phyloP scores from a whole-genome alignment of 2,888 invertebrate species.

The Calameuta filiformis region DNA sequence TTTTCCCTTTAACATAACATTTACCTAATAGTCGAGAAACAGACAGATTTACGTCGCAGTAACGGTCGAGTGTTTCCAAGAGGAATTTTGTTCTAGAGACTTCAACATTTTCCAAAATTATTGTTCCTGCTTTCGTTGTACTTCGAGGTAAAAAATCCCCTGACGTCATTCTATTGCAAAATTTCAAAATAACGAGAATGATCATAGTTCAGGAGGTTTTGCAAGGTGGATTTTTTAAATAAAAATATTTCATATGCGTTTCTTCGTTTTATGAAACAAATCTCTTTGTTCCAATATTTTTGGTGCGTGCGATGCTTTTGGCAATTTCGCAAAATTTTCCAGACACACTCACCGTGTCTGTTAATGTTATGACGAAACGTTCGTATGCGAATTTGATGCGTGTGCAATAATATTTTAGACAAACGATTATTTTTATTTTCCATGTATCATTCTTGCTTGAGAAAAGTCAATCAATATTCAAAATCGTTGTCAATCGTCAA shows the following conservation, averaged over 20 bases:
- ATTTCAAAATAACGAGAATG: neutral
- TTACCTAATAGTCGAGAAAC: neutral
- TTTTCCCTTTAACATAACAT: neutral
- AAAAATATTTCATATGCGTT: constrained; percentile 30
- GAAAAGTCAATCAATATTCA: neutral
- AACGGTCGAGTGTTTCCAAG: neutral
- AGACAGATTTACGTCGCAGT: neutral
- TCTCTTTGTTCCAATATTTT: constrained; percentile 34
- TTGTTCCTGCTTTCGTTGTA: neutral
- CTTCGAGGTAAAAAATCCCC: neutral
- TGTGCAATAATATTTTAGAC: neutral
- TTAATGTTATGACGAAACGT: neutral
- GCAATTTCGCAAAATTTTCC: constrained; percentile 44
- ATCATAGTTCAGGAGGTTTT: neutral
- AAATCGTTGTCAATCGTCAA: neutral
- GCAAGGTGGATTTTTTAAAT: constrained; percentile 20
- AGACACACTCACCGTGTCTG: constrained; percentile 24
- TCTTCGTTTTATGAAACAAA: constrained; percentile 25
- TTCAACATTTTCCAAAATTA: neutral
- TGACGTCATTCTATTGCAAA: neutral
- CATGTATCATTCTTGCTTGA: neutral
- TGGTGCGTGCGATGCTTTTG: constrained; percentile 25
- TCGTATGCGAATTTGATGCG: neutral
- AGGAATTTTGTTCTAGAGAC: neutral
- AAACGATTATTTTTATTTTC: neutral